These are phyloP conservation scores for Phaonia tiefii DNA, from an alignment of 2,888 invertebrate species.

Conservation along the genomic window DNA sequence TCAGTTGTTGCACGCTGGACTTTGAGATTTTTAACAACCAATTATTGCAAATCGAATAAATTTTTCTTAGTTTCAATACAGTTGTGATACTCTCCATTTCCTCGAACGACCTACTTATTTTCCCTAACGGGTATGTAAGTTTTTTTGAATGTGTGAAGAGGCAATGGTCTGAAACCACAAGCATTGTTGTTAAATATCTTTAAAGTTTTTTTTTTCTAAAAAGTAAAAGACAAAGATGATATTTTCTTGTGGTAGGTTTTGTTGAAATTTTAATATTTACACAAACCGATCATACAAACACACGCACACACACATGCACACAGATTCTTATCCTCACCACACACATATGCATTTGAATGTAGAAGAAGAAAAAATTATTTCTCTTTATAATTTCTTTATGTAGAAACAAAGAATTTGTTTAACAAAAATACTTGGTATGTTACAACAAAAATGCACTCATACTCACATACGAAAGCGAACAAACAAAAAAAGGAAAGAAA, in stretches of 20 bases:
- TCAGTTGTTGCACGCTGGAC: too few relatives aligned
- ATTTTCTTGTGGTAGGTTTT: neutral
- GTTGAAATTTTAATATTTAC: conserved; percentile 3
- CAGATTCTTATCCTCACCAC: neutral
- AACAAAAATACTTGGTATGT: conserved; percentile 52
- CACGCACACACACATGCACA: neutral
- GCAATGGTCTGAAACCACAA: too few relatives aligned
- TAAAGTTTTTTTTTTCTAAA: too few relatives aligned
- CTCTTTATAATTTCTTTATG: conserved; percentile 26
- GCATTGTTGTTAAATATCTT: too few relatives aligned
- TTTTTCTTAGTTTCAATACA: too few relatives aligned
- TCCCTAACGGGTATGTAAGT: neutral
- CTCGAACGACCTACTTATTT: too few relatives aligned
- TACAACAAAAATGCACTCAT: conserved; percentile 3
- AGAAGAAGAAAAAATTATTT: neutral
- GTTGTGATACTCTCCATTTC: too few relatives aligned
- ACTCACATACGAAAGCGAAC: conserved; percentile 30
- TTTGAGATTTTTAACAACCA: too few relatives aligned
- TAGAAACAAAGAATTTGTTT: conserved; percentile 51
- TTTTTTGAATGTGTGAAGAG: neutral
- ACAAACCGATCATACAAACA: neutral
- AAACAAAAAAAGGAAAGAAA: conserved; percentile 36
- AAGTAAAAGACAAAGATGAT: too few relatives aligned
- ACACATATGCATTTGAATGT: neutral
- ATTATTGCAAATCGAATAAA: too few relatives aligned